Conservation (phyloP, 2,888 invertebrate species). For the Myopa tessellatipennis region DNA sequence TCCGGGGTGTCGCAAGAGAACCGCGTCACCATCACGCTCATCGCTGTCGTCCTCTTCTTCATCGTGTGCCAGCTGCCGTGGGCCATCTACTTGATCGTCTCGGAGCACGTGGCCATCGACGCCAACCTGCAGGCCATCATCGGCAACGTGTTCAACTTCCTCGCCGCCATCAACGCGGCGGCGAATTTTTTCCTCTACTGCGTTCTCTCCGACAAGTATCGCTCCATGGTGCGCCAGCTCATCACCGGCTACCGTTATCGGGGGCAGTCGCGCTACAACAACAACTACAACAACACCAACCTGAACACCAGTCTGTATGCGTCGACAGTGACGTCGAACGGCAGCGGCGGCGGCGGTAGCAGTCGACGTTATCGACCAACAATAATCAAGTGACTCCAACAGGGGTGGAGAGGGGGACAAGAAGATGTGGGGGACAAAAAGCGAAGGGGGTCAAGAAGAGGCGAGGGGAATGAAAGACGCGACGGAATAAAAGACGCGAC, state of each 20-base stretch:
- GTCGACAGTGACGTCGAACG: constrained; percentile 46
- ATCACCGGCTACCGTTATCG: constrained; percentile 63
- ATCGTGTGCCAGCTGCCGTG: constrained; percentile 80
- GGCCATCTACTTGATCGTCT: constrained; percentile 71
- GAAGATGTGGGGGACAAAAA: too few relatives aligned
- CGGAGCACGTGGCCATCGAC: constrained; percentile 53
- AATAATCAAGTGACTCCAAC: constrained; percentile 6
- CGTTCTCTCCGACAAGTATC: constrained; percentile 79
- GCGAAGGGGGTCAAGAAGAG: too few relatives aligned
- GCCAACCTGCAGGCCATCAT: constrained; percentile 66
- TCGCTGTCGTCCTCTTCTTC: constrained; percentile 81
- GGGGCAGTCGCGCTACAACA: constrained; percentile 43
- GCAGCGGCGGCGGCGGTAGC: constrained; percentile 46
- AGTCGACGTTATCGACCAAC: constrained; percentile 55
- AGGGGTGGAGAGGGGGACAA: too few relatives aligned
- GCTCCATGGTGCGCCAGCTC: constrained; percentile 70
- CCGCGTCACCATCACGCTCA: constrained; percentile 80
- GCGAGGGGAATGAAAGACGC: too few relatives aligned
- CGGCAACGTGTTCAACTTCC: constrained; percentile 80
- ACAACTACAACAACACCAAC: constrained; percentile 55
- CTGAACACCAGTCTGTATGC: constrained; percentile 60
- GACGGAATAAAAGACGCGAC: too few relatives aligned
- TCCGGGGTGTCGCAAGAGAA: constrained; percentile 74
- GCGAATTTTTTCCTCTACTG: constrained; percentile 84
- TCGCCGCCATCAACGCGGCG: constrained; percentile 79